Evolutionary conservation across 2,113 vertebrate genomes (phyloP), one percentile per base, ranked within the genome.

Genomic region (Steatornis caripensis): DNA sequence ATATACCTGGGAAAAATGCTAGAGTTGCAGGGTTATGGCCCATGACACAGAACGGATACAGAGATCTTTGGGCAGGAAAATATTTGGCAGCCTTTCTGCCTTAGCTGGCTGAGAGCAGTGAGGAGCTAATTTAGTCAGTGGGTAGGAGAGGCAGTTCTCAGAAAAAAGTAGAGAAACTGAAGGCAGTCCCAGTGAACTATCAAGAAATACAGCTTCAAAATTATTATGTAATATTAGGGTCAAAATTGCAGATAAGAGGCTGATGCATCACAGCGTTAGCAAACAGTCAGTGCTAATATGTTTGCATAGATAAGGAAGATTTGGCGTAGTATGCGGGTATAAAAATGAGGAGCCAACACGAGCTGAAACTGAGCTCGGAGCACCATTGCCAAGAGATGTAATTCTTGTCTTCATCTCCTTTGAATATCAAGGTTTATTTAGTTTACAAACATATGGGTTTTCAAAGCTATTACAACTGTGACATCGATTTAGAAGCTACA

Each of bases 371-470:
- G 89, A 97, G 95, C 95, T 94, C 70, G 76, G 95, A 94, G 84
- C 94, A 87, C 53, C 93, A 91, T 21, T 97, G 96, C 96, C 96
- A 97, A 97, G 94, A 97, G 95, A 96, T 97, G 96, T 97, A 97
- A 97, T 96, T 96, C 94, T 96, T 97, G 96, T 93, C 93, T 97
- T 95, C 95, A 91, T 96, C 89, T 96, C 94, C 96, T 97, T 97
- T 95, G 96, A 94, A 95, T 96, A 96, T 95, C 95, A 97, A 96
- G 96, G 96, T 97, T 97, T 97, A 82, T 95, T 96, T 95, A 94
- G 96, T 97, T 97, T 97, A 95, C 93, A 97, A 97, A 96, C 96
- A 96, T 97, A 97, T 96, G 95, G 89, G 96, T 87, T 96, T 94
- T 96, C 94, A 94, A 89, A 96, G 94, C 94, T 95, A 95, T 95